A percentile compares a stretch with the other conserved stretches of the same genome.
phyloP scores from a whole-genome alignment of 2,888 invertebrate genomes.

The Drosophila macrothrix region DNA sequence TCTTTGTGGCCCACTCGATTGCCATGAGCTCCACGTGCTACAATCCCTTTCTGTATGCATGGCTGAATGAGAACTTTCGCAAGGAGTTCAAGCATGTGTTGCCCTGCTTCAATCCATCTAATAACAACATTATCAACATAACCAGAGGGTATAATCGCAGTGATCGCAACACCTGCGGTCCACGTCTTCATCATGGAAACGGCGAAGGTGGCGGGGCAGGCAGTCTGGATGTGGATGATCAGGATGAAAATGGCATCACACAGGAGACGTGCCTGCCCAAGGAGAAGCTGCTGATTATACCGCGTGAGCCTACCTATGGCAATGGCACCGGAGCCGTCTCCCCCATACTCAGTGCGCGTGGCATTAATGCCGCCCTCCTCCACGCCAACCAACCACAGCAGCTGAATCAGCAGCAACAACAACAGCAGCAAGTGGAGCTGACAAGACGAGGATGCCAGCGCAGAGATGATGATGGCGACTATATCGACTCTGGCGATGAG shows the following conservation, averaged over 20 bases:
- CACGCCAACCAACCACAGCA: slow-evolving; percentile 55
- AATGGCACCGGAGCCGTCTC: slow-evolving; percentile 78
- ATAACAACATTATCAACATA: slow-evolving; percentile 82
- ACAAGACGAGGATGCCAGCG: slow-evolving; percentile 53
- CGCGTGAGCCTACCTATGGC: slow-evolving; percentile 84
- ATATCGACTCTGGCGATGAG: slow-evolving; percentile 82
- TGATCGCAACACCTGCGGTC: slow-evolving; percentile 84
- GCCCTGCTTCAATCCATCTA: slow-evolving; percentile 88
- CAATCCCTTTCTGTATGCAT: slow-evolving; percentile 98
- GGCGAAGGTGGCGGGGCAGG: slow-evolving; percentile 68
- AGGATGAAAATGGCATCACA: slow-evolving; percentile 83
- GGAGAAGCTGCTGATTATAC: slow-evolving; percentile 82
- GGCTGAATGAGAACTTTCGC: slow-evolving; percentile 97
- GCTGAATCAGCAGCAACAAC: slow-evolving; percentile 55
- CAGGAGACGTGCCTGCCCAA: slow-evolving; percentile 80
- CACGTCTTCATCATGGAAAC: slow-evolving; percentile 79
- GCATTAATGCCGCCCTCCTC: slow-evolving; percentile 71
- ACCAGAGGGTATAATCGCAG: slow-evolving; percentile 83
- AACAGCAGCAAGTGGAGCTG: slow-evolving; percentile 78
- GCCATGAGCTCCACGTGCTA: slow-evolving; percentile 99
- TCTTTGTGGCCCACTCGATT: slow-evolving; percentile 95
- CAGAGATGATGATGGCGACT: slow-evolving; percentile 70
- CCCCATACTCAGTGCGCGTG: slow-evolving; percentile 70
- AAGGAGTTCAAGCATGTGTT: slow-evolving; percentile 95
- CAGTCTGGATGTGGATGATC: slow-evolving; percentile 76